Evolutionary conservation across 2,888 invertebrate genomes (phyloP), one percentile per base, ranked within the genome.

Genomic region (Sclerodermus sp.): DNA sequence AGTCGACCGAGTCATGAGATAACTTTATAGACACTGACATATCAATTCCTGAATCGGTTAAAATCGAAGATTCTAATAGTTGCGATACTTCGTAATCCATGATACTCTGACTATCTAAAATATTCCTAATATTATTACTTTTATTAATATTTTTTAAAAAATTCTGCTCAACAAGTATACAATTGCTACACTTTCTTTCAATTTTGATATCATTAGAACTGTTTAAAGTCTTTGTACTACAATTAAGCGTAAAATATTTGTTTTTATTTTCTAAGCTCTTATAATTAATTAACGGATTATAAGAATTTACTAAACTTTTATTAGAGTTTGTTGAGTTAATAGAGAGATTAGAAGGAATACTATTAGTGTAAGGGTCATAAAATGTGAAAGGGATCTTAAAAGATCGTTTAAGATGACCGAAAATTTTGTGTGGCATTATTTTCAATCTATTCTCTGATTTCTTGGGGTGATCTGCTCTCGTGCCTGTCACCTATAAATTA

Each of bases 401-500:
- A 36, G 55, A 48, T 34, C 56, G 51, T 32, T 31, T 36, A 36
- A 55, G 39, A 45, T 57, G 49, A 43, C 10, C 54, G 43, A 52
- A 55, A 51, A 55, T 47, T 51, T 42, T 30, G 45, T 49, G 58
- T 61, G 55, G 51, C 42, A 14, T 60, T 42, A 55, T 58, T 57
- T 54, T 53, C 48, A 48, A 59, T 36, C 57, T 57, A 43, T 57
- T 65, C 47, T 59, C 49, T 38, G 58, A 58, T 50, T 67, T 70
- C 62, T 66, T 64, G 62, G 64, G 64, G 49, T 57, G 62, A 48
- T 57, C 62, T 54, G 63, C 66, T 55, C 69, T 67, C 58, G 70
- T 57, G 46, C 69, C 68, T 48, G 67, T 64, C 45, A 74, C 74
- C 75, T 76, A 57, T 43, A 64, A 49, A 58, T 51, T 39, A 50